Conservation (phyloP, 2,888 invertebrate genomes). For the Philereme vetulata region DNA sequence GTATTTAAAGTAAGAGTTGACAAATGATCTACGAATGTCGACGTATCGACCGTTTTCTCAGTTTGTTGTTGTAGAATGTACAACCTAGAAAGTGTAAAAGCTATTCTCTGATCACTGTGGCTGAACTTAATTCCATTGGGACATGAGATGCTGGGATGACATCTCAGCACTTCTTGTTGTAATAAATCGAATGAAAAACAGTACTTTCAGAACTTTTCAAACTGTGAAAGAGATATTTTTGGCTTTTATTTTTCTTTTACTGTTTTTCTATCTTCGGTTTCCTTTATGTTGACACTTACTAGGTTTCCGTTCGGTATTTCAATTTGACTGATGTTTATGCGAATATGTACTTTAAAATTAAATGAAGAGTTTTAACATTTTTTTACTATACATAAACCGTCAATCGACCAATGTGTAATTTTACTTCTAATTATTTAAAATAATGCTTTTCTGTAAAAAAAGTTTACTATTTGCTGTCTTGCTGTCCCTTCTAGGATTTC, state of each 20-base stretch:
- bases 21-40: too few species aligned
- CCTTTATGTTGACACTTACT: not conserved
- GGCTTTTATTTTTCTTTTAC: constrained; percentile 13
- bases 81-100: constrained; percentile 9
- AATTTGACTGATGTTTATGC: too few species aligned
- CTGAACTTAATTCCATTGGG: constrained; percentile 38
- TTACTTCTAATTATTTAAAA: too few species aligned
- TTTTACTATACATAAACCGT: too few species aligned
- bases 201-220: constrained; percentile 32
- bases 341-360: too few species aligned
- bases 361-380: too few species aligned
- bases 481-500: too few species aligned
- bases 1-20: too few species aligned
- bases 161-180: constrained; percentile 34
- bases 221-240: constrained; percentile 17
- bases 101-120: constrained; percentile 7
- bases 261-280: constrained; percentile 2
- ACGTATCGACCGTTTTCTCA: not conserved
- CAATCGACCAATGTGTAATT: too few species aligned
- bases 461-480: too few species aligned
- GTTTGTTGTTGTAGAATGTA: not conserved
- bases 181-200: constrained; percentile 42
- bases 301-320: not conserved
- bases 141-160: constrained; percentile 35
- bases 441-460: too few species aligned